A percentile compares a stretch with the other conserved stretches of the same genome.
phyloP scores from a whole-genome alignment of 2,113 vertebrate genomes.

The Kryptolebias marmoratus region DNA sequence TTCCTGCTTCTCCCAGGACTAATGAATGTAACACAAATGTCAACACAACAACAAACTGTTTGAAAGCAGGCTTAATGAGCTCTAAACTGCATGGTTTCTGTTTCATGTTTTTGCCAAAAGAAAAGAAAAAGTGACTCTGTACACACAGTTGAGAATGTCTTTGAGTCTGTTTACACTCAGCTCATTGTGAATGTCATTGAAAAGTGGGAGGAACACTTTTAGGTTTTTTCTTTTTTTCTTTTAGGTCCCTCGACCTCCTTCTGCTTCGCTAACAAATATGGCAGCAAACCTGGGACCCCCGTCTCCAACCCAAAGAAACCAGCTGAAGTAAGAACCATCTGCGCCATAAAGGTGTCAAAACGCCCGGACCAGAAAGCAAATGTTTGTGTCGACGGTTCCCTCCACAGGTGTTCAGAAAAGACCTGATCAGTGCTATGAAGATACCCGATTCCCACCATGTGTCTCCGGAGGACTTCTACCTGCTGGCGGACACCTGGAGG shows the following conservation, averaged over 20 bases:
- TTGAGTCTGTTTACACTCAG: too few relatives aligned
- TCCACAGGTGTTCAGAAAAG: constrained; percentile 95
- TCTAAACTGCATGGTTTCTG: too few relatives aligned
- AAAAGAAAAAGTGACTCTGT: too few relatives aligned
- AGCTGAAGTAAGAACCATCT: constrained; percentile 85
- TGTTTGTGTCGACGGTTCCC: background rate
- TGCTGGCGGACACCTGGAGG: constrained; percentile 94
- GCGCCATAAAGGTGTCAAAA: accelerated
- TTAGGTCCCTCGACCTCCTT: constrained; percentile 95
- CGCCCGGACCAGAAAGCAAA: background rate
- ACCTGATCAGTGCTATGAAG: constrained; percentile 99
- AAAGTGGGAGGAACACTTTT: too few relatives aligned
- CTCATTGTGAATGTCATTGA: too few relatives aligned
- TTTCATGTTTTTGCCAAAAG: too few relatives aligned
- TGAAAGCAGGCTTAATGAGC: too few relatives aligned
- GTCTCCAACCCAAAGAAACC: constrained; percentile 91
- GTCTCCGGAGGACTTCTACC: constrained; percentile 91
- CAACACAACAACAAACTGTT: too few relatives aligned
- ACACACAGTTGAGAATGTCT: too few relatives aligned
- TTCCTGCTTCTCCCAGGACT: too few relatives aligned
- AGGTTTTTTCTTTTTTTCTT: background rate
- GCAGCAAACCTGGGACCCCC: constrained; percentile 87
- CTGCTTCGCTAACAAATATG: constrained; percentile 89
- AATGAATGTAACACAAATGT: too few relatives aligned
- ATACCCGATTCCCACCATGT: constrained; percentile 95